Percentiles rank a stretch among this genome's conserved stretches.
Conservation (phyloP, 2,888 invertebrate genomes). For the Leptopilina myrica region DNA sequence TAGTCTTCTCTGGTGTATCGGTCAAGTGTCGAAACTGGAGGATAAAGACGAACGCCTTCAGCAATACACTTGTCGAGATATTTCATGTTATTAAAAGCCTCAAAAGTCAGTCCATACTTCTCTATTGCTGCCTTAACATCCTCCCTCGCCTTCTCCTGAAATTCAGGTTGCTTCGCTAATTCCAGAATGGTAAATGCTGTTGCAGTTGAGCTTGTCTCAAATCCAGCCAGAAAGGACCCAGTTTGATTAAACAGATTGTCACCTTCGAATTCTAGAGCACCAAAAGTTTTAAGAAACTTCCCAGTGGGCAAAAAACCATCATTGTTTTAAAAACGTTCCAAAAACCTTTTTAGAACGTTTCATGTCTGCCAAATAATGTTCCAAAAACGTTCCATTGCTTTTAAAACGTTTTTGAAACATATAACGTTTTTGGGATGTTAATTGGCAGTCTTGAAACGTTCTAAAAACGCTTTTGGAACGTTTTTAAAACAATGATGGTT, state of each 20-base stretch:
- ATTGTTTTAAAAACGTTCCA: no score
- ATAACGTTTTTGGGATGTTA: no score
- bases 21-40: constrained; percentile 71
- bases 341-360: no score
- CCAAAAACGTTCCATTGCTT: no score
- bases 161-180: constrained; percentile 62
- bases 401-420: no score
- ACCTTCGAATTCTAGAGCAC: constrained; percentile 69
- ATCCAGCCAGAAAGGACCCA: constrained; percentile 72
- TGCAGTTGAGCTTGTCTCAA: constrained; percentile 69
- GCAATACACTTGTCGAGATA: constrained; percentile 67
- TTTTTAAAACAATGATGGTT: no score
- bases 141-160: constrained; percentile 63
- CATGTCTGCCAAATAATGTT: no score
- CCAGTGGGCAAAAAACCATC: no score
- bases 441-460: no score
- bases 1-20: constrained; percentile 67
- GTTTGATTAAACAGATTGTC: constrained; percentile 70
- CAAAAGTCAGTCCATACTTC: constrained; percentile 67
- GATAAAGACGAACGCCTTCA: constrained; percentile 70
- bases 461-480: no score
- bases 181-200: constrained; percentile 69
- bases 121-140: constrained; percentile 64
- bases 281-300: no score
- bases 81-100: constrained; percentile 71